Percentiles rank a stretch among this genome's conserved stretches.
Conservation (phyloP, 2,113 vertebrate genomes). For the Corythornis madagascariensis region DNA sequence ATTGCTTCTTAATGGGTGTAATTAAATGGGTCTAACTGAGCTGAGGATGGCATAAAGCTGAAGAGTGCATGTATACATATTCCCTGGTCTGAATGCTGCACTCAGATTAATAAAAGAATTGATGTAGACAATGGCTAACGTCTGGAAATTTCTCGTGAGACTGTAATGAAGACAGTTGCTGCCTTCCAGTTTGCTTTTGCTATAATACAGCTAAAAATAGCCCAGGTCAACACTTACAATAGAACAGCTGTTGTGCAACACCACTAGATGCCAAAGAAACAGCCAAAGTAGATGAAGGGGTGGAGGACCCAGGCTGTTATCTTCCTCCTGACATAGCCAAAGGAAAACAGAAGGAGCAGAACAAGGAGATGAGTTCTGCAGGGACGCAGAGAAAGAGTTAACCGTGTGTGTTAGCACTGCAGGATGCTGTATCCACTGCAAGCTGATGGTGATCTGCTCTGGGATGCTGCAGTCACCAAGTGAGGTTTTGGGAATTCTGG, state of each 20-base stretch:
- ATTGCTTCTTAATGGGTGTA: slow-evolving; percentile 36
- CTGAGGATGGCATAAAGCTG: background rate
- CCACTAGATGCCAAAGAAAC: background rate
- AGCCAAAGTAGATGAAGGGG: background rate
- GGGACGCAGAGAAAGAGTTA: background rate
- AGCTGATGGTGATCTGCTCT: background rate
- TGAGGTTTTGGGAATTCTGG: background rate
- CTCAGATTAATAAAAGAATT: slow-evolving; percentile 32
- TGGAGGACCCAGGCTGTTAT: background rate
- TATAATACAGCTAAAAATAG: slow-evolving; percentile 16
- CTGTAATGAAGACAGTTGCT: background rate
- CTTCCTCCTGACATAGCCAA: background rate
- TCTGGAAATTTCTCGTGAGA: slow-evolving; percentile 21
- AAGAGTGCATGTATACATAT: background rate
- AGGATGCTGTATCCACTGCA: background rate
- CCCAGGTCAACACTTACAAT: background rate
- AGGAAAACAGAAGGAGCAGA: background rate
- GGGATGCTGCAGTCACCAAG: background rate
- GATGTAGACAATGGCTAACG: slow-evolving; percentile 11
- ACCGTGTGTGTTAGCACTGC: background rate
- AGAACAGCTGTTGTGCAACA: background rate
- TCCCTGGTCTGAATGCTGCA: background rate
- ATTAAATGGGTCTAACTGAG: slow-evolving; percentile 32
- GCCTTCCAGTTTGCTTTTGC: background rate
- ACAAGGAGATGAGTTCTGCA: background rate